These are phyloP conservation scores for Molossus alvarezi DNA, from an alignment of 2,797 vertebrate species.

Conservation along the genomic window DNA sequence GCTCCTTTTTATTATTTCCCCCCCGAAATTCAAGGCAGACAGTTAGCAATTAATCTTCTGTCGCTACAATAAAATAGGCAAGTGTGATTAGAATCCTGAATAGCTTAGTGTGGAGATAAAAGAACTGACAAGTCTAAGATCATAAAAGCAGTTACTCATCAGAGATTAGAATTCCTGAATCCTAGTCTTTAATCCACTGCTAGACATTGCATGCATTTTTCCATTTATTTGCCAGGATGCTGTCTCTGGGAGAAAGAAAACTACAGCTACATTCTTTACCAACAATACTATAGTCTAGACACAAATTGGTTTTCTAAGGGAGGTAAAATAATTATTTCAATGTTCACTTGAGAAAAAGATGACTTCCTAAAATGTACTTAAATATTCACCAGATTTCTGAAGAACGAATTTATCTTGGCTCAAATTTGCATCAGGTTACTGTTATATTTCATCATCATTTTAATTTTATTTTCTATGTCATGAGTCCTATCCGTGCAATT, in stretches of 20 bases:
- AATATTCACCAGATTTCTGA: not conserved
- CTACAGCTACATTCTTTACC: not conserved
- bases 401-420: not conserved
- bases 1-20: constrained; percentile 47
- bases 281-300: not conserved
- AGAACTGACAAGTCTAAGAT: constrained; percentile 33
- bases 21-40: not conserved
- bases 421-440: not conserved
- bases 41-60: constrained; percentile 69
- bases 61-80: constrained; percentile 25
- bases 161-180: constrained; percentile 28
- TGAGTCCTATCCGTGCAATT: not conserved
- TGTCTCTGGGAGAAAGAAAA: not conserved
- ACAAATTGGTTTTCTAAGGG: not conserved
- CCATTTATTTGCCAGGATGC: not conserved
- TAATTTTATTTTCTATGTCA: not conserved
- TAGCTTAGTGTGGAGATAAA: constrained; percentile 25
- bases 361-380: not conserved
- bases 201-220: not conserved
- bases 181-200: not conserved
- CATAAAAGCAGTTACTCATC: constrained; percentile 24
- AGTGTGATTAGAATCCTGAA: constrained; percentile 61
- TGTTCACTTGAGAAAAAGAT: not conserved
- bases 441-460: not conserved
- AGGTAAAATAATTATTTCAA: not conserved